phyloP scores from a whole-genome alignment of 1,140 invertebrate species.

The Steinernema feltiae region DNA sequence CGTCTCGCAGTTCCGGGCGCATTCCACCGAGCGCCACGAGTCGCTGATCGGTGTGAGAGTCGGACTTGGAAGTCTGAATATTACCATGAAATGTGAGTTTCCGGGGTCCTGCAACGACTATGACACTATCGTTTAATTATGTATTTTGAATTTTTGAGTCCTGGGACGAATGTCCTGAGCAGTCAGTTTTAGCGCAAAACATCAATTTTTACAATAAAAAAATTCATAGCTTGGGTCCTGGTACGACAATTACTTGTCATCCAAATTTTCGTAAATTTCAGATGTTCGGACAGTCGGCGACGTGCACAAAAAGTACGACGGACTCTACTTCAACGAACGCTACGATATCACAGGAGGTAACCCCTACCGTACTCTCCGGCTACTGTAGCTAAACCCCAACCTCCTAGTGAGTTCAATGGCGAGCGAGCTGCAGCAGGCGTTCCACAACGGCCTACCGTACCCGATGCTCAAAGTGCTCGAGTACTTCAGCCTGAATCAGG shows the following conservation, averaged over 20 bases:
- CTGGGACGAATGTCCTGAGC: no score
- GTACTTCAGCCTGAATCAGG: conserved; percentile 87
- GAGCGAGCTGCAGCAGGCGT: conserved; percentile 44
- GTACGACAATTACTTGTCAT: no score
- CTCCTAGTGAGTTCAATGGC: conserved; percentile 47
- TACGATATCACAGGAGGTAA: conserved; percentile 37
- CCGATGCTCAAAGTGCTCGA: conserved; percentile 91
- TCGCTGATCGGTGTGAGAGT: conserved; percentile 84
- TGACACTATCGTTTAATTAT: no score
- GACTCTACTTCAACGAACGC: conserved; percentile 32
- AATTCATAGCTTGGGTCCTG: no score
- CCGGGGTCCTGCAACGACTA: no score
- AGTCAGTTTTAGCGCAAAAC: no score
- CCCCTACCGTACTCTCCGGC: not conserved
- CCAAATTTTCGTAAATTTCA: conserved; percentile 1
- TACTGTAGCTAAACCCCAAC: conserved; percentile 64
- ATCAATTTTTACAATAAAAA: no score
- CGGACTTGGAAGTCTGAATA: conserved; percentile 86
- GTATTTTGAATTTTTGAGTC: no score
- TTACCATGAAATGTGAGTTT: conserved; percentile 78
- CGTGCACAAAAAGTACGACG: conserved; percentile 20
- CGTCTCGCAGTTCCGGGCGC: conserved; percentile 63
- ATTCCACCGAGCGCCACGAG: conserved; percentile 77
- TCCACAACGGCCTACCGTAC: conserved; percentile 72
- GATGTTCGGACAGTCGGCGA: conserved; percentile 1